Evolutionary conservation across 2,113 vertebrate genomes (phyloP), one percentile per base, ranked within the genome.

Genomic region (Sander lucioperca): DNA sequence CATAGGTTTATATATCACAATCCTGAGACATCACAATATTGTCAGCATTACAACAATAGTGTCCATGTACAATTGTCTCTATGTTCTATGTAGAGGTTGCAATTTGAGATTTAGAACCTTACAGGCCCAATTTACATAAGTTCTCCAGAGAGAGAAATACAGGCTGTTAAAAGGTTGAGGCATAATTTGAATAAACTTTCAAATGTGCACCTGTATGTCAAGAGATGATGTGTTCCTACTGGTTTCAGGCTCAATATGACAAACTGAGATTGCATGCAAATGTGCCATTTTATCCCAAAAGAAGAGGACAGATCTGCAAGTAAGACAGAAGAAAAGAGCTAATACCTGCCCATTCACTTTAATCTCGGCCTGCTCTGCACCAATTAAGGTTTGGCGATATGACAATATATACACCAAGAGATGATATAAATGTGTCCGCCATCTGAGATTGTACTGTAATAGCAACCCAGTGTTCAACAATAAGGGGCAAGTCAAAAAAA

Each of bases 171-270:
- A 85, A 57, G 23, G 11, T 1, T 1, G 3, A 45, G 9, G 7
- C 64, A 36, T 69, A 1, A 93, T 94, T 95, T 95, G 91, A 92
- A 93, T 94, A 59, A 21, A 89, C 91, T 93, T 91, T 92, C 93
- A 94, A 36, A 91, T 73, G 74, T 92, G 94, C 95, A 95, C 88
- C 91, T 95, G 95, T 53, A 36, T 47, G 50, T 70, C 9, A 57
- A 65, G 23, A 83, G 30, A 67, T 4, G 3, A 11, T 23, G 27
- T 53, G 39, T 64, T 45, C 48, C 21, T 71, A 56, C 77, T 79
- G 59, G 87, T 94, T 94, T 94, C 91, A 19, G 73, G 75, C 76
- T 85, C 82, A 56, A 43, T 77, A 76, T 89, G 80, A 86, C 73
- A 77, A 92, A 82, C 74, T 66, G 84, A 92, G 16, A 89, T 5